These are phyloP conservation scores for Trissolcus brochymenae DNA, from an alignment of 2,888 invertebrate species.

Conservation along the genomic window DNA sequence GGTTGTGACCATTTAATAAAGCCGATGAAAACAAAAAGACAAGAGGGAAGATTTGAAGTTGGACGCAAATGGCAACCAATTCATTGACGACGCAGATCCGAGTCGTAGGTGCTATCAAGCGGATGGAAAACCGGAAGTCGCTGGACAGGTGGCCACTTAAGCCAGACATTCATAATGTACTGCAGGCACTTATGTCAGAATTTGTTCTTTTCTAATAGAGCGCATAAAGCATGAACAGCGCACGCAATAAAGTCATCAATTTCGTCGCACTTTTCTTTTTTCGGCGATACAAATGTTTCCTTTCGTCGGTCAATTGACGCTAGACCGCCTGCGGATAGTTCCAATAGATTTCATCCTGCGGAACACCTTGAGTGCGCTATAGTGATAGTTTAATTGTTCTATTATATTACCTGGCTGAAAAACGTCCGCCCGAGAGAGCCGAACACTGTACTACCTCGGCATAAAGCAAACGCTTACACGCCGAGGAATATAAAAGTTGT, in stretches of 20 bases:
- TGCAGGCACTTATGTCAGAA: constrained; percentile 5
- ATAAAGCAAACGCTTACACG: constrained; percentile 37
- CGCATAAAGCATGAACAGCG: not conserved
- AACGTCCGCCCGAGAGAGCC: constrained; percentile 39
- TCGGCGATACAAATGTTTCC: constrained; percentile 14
- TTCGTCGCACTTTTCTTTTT: not conserved
- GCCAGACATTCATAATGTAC: constrained; percentile 19
- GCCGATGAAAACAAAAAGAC: not conserved
- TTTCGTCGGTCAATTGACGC: constrained; percentile 22
- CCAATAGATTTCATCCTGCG: constrained; percentile 21
- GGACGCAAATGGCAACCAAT: not conserved
- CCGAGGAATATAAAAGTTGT: constrained; percentile 17
- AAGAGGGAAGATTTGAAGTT: not conserved
- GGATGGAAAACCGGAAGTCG: constrained; percentile 36
- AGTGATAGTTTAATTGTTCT: constrained; percentile 54
- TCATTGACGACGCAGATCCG: constrained; percentile 14
- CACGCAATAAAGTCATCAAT: not conserved
- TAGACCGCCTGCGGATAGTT: constrained; percentile 24
- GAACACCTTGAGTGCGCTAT: constrained; percentile 46
- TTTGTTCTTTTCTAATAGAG: not conserved
- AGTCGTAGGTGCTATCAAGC: not conserved
- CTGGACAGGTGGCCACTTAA: constrained; percentile 38
- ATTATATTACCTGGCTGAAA: constrained; percentile 54
- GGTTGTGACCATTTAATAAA: constrained; percentile 15
- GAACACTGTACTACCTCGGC: constrained; percentile 41